These are phyloP conservation scores for Calyptomena viridis DNA, from an alignment of 2,113 vertebrate genomes.

Conservation along the genomic window DNA sequence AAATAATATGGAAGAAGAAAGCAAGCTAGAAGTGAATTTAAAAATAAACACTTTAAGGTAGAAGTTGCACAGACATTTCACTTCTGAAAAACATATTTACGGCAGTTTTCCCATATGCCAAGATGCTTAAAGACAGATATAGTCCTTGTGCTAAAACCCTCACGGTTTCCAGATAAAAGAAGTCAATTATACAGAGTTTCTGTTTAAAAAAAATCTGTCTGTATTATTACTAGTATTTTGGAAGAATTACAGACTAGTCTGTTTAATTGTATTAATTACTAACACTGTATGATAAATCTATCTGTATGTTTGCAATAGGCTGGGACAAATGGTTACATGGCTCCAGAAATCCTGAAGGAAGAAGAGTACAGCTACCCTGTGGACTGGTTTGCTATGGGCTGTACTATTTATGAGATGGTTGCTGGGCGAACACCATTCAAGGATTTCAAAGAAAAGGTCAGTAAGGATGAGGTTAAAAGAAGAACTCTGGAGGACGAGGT, in stretches of 20 bases:
- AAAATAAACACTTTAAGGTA: neutral
- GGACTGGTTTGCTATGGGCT: constrained; percentile 92
- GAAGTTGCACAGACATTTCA: neutral
- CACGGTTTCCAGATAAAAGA: neutral
- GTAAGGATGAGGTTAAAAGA: constrained; percentile 81
- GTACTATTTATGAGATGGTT: constrained; percentile 90
- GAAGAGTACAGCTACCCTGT: constrained; percentile 81
- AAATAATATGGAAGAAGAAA: neutral
- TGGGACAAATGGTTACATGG: constrained; percentile 91
- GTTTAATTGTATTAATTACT: neutral
- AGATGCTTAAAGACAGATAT: neutral
- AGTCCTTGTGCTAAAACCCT: neutral
- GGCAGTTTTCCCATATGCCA: neutral
- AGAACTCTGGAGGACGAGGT: constrained; percentile 85
- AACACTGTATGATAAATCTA: neutral
- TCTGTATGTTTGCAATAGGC: constrained; percentile 73
- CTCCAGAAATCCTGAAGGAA: constrained; percentile 86
- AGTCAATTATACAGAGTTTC: neutral
- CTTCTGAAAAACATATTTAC: neutral
- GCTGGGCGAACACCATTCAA: constrained; percentile 85
- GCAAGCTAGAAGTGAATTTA: neutral
- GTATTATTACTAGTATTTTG: neutral
- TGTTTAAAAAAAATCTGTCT: neutral
- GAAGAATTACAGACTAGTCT: neutral
- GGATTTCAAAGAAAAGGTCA: constrained; percentile 85